Base-by-base conservation (phyloP, 2,797 vertebrate species). In the Halcyon leucocephala region DNA sequence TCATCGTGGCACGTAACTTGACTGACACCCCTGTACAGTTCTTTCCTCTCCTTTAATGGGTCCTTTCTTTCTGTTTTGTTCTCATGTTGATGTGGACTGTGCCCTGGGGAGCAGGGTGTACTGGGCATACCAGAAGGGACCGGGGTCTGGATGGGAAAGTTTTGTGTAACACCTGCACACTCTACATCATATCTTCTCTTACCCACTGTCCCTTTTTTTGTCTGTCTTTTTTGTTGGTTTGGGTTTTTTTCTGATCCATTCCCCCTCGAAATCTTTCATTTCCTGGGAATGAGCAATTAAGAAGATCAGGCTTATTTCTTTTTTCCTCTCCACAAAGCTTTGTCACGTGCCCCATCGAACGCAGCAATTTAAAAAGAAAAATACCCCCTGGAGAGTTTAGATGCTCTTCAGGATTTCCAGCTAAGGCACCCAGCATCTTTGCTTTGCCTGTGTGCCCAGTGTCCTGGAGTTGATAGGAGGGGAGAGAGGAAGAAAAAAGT, bases 301-400 rank as follows among this genome's bases (percentile, higher is more conserved):
- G 96, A 96, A 97, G 97, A 97, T 98, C 97, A 97, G 90, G 91
- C 73, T 26, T 70, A 25, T 77, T 95, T 89, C 55, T 51, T 67
- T 80, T 82, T 84, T 21, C 61, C 29, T 87, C 86, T 92, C 90
- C 95, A 96, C 91, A 97, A 98, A 98, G 95, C 97, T 97, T 97
- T 96, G 96, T 98, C 98, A 98, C 88, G 66, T 98, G 98, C 72
- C 58, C 80, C 89, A 84, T 96, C 96, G 95, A 97, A 97, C 90
- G 84, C 51, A 95, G 96, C 91, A 97, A 96, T 82, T 93, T 94
- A 86, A 84, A 97, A 96, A 97, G 95, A 82, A 98, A 51, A 97
- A 96, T 97, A 94, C 60, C 79, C 95, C 90, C 60, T 48, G 65
- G 57, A 97, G 67, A 41, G 64, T 96, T 95, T 89, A 95, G 95